Evolutionary conservation across 2,113 vertebrate species (phyloP).

Genomic region (Sinocyclocheilus rhinocerous): DNA sequence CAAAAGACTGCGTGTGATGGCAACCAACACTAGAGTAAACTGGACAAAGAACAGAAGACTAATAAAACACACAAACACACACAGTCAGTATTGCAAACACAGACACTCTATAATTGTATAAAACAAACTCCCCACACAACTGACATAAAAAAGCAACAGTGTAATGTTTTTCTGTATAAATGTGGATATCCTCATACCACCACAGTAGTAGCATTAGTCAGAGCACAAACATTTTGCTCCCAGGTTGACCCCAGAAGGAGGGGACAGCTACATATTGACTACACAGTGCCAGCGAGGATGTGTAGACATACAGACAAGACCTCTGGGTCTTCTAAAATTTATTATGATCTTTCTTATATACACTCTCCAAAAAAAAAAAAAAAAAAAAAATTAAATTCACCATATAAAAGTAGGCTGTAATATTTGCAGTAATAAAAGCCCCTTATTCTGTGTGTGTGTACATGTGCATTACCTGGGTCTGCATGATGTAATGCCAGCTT

Average conservation of each 20-base stretch:
- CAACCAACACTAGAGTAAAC: slow-evolving; percentile 3
- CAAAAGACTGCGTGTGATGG: slow-evolving; percentile 3
- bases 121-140: neutral
- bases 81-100: neutral
- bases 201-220: slow-evolving; percentile 67
- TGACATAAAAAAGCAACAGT: neutral
- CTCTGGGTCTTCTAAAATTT: slow-evolving; percentile 60
- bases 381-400: too few relatives aligned
- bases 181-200: slow-evolving; percentile 15
- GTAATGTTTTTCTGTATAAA: neutral
- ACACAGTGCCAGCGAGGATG: slow-evolving; percentile 46
- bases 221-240: slow-evolving; percentile 61
- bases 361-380: slow-evolving; percentile 34
- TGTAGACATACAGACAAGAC: slow-evolving; percentile 62
- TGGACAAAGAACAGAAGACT: slow-evolving; percentile 10
- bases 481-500: slow-evolving; percentile 41
- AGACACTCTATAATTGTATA: neutral
- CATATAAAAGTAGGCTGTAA: neutral
- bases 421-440: neutral
- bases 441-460: neutral
- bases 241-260: slow-evolving; percentile 58
- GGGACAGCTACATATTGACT: slow-evolving; percentile 60
- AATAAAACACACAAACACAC: neutral
- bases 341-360: slow-evolving; percentile 46
- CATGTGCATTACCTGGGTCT: slow-evolving; percentile 44